Base-by-base conservation (phyloP, 2,797 vertebrate genomes). In the Bovichtus diacanthus region DNA sequence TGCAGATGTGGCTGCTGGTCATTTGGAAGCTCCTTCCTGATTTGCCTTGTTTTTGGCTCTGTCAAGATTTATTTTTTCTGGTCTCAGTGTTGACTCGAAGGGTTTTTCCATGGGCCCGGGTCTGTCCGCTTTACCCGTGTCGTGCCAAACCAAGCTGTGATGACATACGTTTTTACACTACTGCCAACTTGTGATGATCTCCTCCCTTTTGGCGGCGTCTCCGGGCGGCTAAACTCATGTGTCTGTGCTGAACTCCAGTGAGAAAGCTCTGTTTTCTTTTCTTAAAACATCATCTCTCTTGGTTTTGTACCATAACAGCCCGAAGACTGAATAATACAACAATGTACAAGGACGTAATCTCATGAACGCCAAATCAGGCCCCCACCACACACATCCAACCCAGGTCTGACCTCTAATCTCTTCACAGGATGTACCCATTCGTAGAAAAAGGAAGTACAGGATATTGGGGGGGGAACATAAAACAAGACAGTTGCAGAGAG, bases 1-100 rank as follows among this genome's bases (percentile, higher is more conserved):
- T n/a, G 56, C 59, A 62, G 59, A 70, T 56, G 44, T 19, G 39
- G 59, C 63, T 67, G 58, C 65, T 61, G 60, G 47, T 56, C 43
- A 61, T 74, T 44, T 39, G 46, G 25, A 67, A 49, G 43, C 38
- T 27, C 2, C 9, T 27, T 62, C 65, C 58, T 19, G n/a, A 23
- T 62, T 34, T 44, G 13, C 54, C 53, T 15, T 25, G 21, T 34
- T 41, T 72, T 49, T 47, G 23, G 29, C 11, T 47, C 15, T 58
- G 23, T 3, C 9, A 19, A 31, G 3, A 7, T 13, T 21, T 25
- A 61, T 3, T 15, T 27, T 41, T 54, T 31, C 43, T 51, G 19
- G 8, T 50, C 27, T 74, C 38, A n/a, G 13, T 47, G 38, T n/a
- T 27, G 15, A 53, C 13, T 62, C 29, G 21, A 63, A 54, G 39